phyloP scores from a whole-genome alignment of 2,888 invertebrate genomes.

The Plebejus argus region DNA sequence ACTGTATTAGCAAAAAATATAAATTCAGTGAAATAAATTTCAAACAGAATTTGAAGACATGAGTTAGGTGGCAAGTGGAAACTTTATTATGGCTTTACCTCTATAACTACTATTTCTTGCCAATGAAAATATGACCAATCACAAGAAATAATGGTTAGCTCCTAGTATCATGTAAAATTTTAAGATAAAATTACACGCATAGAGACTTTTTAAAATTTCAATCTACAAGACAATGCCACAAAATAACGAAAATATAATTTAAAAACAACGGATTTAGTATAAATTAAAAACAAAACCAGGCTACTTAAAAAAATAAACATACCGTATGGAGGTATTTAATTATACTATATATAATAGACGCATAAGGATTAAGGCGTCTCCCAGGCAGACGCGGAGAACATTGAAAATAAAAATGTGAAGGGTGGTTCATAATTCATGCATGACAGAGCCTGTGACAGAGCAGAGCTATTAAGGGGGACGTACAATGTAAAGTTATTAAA shows the following conservation, averaged over 20 bases:
- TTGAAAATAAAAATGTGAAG: constrained; percentile 14
- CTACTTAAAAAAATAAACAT: neutral
- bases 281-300: neutral
- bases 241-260: neutral
- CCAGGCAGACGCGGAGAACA: no score
- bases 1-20: no score
- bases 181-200: neutral
- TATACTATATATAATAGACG: no score
- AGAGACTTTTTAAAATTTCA: no score
- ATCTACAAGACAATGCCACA: neutral
- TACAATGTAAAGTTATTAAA: neutral
- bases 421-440: neutral
- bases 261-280: neutral
- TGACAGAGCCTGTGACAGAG: constrained; percentile 18
- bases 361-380: no score
- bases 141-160: no score
- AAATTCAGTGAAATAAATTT: no score
- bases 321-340: no score
- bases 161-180: neutral
- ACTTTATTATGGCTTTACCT: neutral
- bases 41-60: no score
- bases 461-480: neutral
- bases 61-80: no score
- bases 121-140: neutral
- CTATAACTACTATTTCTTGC: neutral